Evolutionary conservation across 2,797 vertebrate species (phyloP).

Genomic region (Protosalanx chinensis): DNA sequence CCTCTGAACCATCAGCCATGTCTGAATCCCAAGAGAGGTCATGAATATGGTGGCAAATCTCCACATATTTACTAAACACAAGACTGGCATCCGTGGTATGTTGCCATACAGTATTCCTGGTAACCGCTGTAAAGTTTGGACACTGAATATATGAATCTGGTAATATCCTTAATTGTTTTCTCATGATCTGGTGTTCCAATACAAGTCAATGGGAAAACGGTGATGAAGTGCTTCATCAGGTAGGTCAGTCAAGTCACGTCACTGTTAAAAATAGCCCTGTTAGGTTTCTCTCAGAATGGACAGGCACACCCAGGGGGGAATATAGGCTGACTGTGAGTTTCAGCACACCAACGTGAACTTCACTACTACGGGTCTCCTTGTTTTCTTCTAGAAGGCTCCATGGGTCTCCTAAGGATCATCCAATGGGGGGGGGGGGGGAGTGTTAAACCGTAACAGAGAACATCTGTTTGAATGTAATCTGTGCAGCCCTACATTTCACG

Average conservation of each 20-base stretch:
- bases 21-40: not conserved
- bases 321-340: slow-evolving; percentile 41
- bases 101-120: not conserved
- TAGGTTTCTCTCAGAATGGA: not conserved
- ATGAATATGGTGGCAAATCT: slow-evolving; percentile 12
- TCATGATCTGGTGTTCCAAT: no score
- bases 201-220: no score
- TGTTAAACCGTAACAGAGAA: slow-evolving; percentile 15
- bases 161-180: no score
- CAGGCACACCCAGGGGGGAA: not conserved
- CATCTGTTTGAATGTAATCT: slow-evolving; percentile 42
- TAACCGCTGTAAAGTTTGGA: not conserved
- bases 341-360: not conserved
- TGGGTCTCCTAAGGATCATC: slow-evolving; percentile 28
- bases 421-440: slow-evolving; percentile 30
- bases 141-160: no score
- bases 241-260: not conserved
- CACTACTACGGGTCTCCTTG: slow-evolving; percentile 13
- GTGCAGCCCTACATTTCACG: slow-evolving; percentile 19
- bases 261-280: not conserved
- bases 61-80: slow-evolving; percentile 29
- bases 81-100: slow-evolving; percentile 1
- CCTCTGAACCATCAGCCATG: not conserved
- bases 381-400: slow-evolving; percentile 15
- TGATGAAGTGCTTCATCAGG: not conserved